Conservation (phyloP, 2,888 invertebrate genomes). For the Poecilus cupreus region DNA sequence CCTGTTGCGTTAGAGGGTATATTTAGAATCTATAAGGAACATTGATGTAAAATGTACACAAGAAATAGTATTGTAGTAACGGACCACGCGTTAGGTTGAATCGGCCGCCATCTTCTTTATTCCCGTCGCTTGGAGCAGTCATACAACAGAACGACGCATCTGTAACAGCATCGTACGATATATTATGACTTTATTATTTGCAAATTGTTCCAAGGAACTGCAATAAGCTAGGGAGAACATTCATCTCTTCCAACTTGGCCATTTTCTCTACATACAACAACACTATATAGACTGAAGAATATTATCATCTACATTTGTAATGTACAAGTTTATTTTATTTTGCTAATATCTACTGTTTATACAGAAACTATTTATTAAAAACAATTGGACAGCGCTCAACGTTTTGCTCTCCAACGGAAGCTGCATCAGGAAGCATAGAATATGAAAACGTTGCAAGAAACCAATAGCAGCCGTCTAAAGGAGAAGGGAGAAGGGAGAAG, state of each 20-base stretch:
- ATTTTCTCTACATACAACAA: not conserved
- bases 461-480: too few species aligned
- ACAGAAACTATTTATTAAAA: too few species aligned
- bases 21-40: conserved; percentile 58
- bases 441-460: too few species aligned
- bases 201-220: conserved; percentile 18
- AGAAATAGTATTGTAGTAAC: conserved; percentile 67
- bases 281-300: not conserved
- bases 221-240: conserved; percentile 28
- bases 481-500: too few species aligned
- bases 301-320: not conserved
- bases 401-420: too few species aligned
- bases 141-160: conserved; percentile 94
- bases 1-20: conserved; percentile 43
- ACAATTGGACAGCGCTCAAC: too few species aligned
- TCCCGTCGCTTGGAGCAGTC: conserved; percentile 85
- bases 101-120: conserved; percentile 76
- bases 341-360: too few species aligned
- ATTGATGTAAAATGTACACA: conserved; percentile 57
- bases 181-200: conserved; percentile 15
- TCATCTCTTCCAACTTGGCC: not conserved
- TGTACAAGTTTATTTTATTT: too few species aligned
- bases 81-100: conserved; percentile 79
- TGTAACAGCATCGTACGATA: conserved; percentile 77
- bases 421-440: too few species aligned